phyloP scores from a whole-genome alignment of 1,140 invertebrate species.

The Nasonia vitripennis region DNA sequence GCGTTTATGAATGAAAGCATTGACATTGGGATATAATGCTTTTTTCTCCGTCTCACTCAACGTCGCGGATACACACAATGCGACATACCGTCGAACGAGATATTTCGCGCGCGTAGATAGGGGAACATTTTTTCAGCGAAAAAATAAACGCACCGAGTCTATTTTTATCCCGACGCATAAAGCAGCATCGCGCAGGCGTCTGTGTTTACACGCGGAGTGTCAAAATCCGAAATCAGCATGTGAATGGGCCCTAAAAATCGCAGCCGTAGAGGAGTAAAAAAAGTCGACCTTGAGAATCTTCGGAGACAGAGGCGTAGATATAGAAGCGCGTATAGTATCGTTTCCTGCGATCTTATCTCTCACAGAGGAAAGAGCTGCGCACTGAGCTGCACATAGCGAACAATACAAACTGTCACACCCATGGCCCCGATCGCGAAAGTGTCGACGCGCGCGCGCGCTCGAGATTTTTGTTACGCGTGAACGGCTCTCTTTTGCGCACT shows the following conservation, averaged over 20 bases:
- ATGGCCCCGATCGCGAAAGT: conserved; percentile 27
- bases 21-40: not conserved
- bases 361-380: conserved; percentile 8
- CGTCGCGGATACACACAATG: too few relatives aligned
- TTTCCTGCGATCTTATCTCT: conserved; percentile 40
- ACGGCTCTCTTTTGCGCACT: not conserved
- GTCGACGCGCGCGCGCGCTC: not conserved
- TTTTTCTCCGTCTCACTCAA: not conserved
- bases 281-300: not conserved
- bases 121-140: too few relatives aligned
- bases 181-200: too few relatives aligned
- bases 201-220: not conserved
- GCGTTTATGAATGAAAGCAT: not conserved
- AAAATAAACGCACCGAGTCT: too few relatives aligned
- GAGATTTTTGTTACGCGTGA: not conserved
- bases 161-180: too few relatives aligned
- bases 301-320: not conserved
- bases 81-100: too few relatives aligned
- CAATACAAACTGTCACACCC: conserved; percentile 28
- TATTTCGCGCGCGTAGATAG: too few relatives aligned
- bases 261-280: not conserved
- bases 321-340: conserved; percentile 19
- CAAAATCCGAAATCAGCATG: not conserved
- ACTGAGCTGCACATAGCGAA: not conserved
- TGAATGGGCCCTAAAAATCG: not conserved